These are phyloP conservation scores for Eucera pruinosa DNA, from an alignment of 2,888 invertebrate species.

Conservation along the genomic window DNA sequence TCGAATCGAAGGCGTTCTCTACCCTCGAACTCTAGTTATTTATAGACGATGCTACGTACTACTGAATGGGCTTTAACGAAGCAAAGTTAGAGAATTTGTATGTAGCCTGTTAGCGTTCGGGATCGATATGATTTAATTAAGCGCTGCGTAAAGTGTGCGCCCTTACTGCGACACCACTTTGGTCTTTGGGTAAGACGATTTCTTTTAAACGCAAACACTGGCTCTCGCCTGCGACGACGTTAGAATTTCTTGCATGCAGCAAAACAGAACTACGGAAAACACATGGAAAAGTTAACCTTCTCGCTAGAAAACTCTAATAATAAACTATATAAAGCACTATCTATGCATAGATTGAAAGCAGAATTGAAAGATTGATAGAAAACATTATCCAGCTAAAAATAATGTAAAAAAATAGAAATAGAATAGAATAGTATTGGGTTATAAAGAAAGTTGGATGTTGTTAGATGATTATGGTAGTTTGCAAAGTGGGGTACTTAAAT, in stretches of 20 bases:
- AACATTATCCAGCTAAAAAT: too few species aligned
- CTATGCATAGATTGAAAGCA: too few species aligned
- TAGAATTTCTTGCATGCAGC: too few species aligned
- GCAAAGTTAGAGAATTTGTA: conserved; percentile 29
- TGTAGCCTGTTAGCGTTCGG: not conserved
- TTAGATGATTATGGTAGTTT: too few species aligned
- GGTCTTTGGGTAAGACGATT: not conserved
- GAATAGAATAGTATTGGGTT: too few species aligned
- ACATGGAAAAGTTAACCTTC: too few species aligned
- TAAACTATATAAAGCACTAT: too few species aligned
- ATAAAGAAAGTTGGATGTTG: too few species aligned
- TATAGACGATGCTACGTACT: not conserved
- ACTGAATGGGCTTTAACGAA: conserved; percentile 61
- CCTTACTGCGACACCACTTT: not conserved
- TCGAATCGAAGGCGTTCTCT: conserved; percentile 8
- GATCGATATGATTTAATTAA: conserved; percentile 12
- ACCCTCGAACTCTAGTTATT: conserved; percentile 31
- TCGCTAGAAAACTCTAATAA: too few species aligned
- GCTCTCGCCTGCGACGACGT: not conserved
- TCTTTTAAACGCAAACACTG: not conserved
- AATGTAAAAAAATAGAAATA: too few species aligned
- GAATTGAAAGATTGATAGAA: too few species aligned
- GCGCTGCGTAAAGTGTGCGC: not conserved
- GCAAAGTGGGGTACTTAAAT: too few species aligned
- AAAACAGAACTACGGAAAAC: not conserved